Percentiles rank a stretch among this genome's conserved stretches.
Conservation (phyloP, 92 coral and sea anemone genomes). For the Phenganax marumi region DNA sequence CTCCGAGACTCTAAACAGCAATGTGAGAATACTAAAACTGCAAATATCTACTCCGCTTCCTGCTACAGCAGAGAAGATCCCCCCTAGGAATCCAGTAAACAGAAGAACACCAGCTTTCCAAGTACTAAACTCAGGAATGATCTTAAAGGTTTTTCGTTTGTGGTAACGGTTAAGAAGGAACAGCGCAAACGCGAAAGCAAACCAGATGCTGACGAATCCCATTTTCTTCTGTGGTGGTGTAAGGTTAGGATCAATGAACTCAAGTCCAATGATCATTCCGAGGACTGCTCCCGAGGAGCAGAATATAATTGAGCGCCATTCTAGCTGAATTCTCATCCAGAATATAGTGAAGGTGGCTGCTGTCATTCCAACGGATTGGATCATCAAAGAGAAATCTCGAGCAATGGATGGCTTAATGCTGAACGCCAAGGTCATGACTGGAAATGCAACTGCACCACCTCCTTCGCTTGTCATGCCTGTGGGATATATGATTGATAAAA, state of each 20-base stretch:
- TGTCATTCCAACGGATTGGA: conserved; percentile 85
- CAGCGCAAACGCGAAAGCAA: conserved; percentile 79
- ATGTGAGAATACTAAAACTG: conserved; percentile 80
- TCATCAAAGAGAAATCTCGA: conserved; percentile 80
- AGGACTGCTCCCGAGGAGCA: conserved; percentile 71
- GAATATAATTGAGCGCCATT: conserved; percentile 69
- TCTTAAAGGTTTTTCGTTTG: conserved; percentile 65
- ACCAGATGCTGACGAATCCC: conserved; percentile 87
- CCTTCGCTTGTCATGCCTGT: conserved; percentile 90
- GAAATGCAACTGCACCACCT: conserved; percentile 81
- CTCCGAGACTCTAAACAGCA: conserved; percentile 78
- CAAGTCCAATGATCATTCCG: conserved; percentile 72
- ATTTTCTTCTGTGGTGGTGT: conserved; percentile 87
- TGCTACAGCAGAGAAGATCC: conserved; percentile 74
- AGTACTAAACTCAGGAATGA: conserved; percentile 67
- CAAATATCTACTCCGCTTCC: conserved; percentile 88
- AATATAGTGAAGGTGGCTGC: conserved; percentile 81
- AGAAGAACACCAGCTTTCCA: conserved; percentile 70
- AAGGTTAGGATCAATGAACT: conserved; percentile 76
- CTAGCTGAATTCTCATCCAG: conserved; percentile 85
- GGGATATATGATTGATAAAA: not conserved
- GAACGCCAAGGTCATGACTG: conserved; percentile 84
- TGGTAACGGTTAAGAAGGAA: conserved; percentile 80
- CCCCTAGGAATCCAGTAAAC: conserved; percentile 66
- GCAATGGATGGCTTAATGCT: conserved; percentile 68